Evolutionary conservation across 2,797 vertebrate genomes (phyloP), one percentile per base, ranked within the genome.

Genomic region (Columba guinea): DNA sequence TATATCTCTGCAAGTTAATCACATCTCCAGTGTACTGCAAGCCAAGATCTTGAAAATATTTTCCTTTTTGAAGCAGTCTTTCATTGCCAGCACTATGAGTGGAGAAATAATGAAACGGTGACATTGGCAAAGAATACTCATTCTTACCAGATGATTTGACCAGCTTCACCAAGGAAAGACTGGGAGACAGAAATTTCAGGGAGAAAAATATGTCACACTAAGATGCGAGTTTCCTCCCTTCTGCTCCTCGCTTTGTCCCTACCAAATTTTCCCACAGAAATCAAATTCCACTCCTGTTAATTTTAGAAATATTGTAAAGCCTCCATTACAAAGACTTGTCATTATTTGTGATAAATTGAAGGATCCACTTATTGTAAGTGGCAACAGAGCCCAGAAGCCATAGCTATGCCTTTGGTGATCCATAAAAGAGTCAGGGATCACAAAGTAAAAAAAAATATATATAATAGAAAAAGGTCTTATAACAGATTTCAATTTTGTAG

Each of bases 331-430:
- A 11, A 88, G 3, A 23, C 13, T 48, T 52, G 8, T 21, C 26
- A 39, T 76, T 56, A 46, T 83, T 87, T 87, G 49, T 81, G 12
- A 44, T 7, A 41, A 20, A 13, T 19, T 10, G 56, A 82, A 52
- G 2, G 0, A 5, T 55, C 12, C 30, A 22, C 0, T 2, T 51
- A 18, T 4, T 56, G 1, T 58, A 70, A 68, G 26, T 34, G 23
- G 11, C 7, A 83, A 18, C 8, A 52, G 28, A 86, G 26, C 8
- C 28, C 46, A 48, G 37, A 87, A 90, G 9, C 7, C 32, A 21
- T 14, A 63, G 27, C 26, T 90, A 28, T 48, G 11, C 12, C 23
- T 7, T 78, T n/a, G 14, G 32, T 78, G 28, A 75, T 64, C 58
- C 37, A 34, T 23, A 32, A 32, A 62, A 19, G 5, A 49, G 64